Percentiles rank a stretch among this genome's conserved stretches.
Evolutionary conservation across 1,140 invertebrate species (phyloP).

Genomic region (Bombus fervidus): DNA sequence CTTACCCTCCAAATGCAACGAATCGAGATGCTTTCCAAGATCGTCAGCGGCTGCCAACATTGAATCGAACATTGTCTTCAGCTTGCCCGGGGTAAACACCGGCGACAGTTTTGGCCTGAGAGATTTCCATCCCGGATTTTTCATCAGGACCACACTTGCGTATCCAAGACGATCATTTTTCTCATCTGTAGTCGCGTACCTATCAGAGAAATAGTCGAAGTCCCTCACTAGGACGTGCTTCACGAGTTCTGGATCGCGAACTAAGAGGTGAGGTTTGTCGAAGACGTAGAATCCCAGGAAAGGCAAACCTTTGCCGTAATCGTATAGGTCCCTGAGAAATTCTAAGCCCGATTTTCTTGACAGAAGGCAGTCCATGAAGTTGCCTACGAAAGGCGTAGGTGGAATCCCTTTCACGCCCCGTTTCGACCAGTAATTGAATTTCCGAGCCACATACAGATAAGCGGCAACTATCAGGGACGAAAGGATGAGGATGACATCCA

Average conservation of each 20-base stretch:
- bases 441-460: slow-evolving; percentile 74
- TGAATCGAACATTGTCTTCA: slow-evolving; percentile 79
- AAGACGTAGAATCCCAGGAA: slow-evolving; percentile 76
- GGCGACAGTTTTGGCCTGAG: slow-evolving; percentile 67
- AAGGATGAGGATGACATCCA: slow-evolving; percentile 45
- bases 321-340: slow-evolving; percentile 62
- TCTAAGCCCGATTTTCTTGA: slow-evolving; percentile 37
- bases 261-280: slow-evolving; percentile 75
- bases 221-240: slow-evolving; percentile 82
- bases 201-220: slow-evolving; percentile 78
- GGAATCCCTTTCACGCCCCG: slow-evolving; percentile 57
- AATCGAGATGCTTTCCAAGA: slow-evolving; percentile 72
- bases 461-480: not conserved
- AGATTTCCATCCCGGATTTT: slow-evolving; percentile 76
- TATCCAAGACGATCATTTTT: slow-evolving; percentile 64
- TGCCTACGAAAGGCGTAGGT: slow-evolving; percentile 74
- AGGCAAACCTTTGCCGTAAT: slow-evolving; percentile 44
- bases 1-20: slow-evolving; percentile 58
- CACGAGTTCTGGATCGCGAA: slow-evolving; percentile 79
- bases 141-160: slow-evolving; percentile 71
- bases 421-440: slow-evolving; percentile 79
- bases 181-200: slow-evolving; percentile 53
- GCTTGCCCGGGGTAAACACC: slow-evolving; percentile 77
- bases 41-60: slow-evolving; percentile 77
- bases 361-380: slow-evolving; percentile 59